phyloP scores from a whole-genome alignment of 2,113 vertebrate genomes.

The Triplophysa dalaica region DNA sequence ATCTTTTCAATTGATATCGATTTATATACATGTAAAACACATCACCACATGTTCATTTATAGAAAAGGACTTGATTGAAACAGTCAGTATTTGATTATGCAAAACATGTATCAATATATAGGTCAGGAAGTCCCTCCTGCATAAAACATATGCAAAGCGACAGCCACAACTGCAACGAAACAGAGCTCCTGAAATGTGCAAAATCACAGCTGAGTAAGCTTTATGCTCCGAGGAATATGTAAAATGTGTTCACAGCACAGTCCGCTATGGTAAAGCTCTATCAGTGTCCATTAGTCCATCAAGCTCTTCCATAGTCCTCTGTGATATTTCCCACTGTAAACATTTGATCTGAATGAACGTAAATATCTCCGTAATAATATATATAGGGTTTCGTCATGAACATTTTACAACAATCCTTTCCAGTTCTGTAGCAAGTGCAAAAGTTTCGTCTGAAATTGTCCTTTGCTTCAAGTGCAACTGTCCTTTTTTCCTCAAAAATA shows the following conservation, averaged over 20 bases:
- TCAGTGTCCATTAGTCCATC: conserved; percentile 16
- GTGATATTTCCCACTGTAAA: conserved; percentile 31
- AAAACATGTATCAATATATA: neutral
- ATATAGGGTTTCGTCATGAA: neutral
- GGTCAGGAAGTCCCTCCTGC: neutral
- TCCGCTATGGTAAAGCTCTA: neutral
- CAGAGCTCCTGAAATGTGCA: conserved; percentile 28
- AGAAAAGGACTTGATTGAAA: conserved; percentile 1
- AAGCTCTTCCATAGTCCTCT: neutral
- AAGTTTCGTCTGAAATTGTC: neutral
- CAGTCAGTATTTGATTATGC: conserved; percentile 1
- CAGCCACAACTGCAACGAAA: neutral
- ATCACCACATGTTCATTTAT: conserved; percentile 3
- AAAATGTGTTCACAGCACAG: neutral
- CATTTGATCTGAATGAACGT: conserved; percentile 18
- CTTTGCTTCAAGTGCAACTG: neutral
- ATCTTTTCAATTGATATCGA: neutral
- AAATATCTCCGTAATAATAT: neutral
- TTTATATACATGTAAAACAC: conserved; percentile 3
- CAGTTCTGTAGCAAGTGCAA: conserved; percentile 25
- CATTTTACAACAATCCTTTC: neutral
- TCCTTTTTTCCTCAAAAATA: neutral
- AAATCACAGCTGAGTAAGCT: conserved; percentile 27
- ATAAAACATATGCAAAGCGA: conserved; percentile 12
- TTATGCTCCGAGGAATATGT: conserved; percentile 30